These are phyloP conservation scores for Mesaphorura yosii DNA, from an alignment of 1,140 invertebrate genomes.

Conservation along the genomic window DNA sequence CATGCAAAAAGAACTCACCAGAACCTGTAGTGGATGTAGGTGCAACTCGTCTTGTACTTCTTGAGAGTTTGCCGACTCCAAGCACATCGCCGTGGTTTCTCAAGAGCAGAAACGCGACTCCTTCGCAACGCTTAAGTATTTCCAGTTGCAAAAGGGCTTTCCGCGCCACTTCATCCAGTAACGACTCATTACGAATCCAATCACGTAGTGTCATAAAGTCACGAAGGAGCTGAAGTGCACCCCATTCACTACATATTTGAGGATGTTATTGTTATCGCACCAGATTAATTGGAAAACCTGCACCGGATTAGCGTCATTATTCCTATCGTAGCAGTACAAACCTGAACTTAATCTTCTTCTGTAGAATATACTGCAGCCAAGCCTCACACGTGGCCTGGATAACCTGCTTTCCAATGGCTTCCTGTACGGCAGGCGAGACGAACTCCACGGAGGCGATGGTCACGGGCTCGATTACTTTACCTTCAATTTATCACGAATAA, in stretches of 20 bases:
- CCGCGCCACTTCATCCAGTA: conserved; percentile 22
- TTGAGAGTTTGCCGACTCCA: conserved; percentile 25
- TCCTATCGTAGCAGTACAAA: conserved; percentile 36
- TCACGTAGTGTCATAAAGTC: conserved; percentile 31
- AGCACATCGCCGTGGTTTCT: conserved; percentile 30
- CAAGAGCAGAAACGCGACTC: conserved; percentile 29
- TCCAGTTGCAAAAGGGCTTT: conserved; percentile 30
- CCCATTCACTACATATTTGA: conserved; percentile 43
- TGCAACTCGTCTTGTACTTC: conserved; percentile 22
- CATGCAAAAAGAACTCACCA: too few relatives aligned
- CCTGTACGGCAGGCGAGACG: conserved; percentile 41
- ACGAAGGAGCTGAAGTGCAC: conserved; percentile 39
- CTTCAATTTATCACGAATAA: conserved; percentile 36
- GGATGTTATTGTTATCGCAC: conserved; percentile 14
- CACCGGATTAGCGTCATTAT: conserved; percentile 8
- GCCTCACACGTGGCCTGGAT: conserved; percentile 67
- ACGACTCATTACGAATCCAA: conserved; percentile 27
- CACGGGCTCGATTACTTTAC: conserved; percentile 58
- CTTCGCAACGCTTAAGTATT: conserved; percentile 29
- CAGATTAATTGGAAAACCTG: conserved; percentile 25
- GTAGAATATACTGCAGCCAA: conserved; percentile 71
- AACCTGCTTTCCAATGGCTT: conserved; percentile 58
- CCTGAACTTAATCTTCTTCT: conserved; percentile 65
- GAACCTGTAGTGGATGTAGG: too few relatives aligned
- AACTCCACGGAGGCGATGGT: conserved; percentile 50